phyloP scores from a whole-genome alignment of 2,113 vertebrate genomes.

The Crypturellus undulatus region DNA sequence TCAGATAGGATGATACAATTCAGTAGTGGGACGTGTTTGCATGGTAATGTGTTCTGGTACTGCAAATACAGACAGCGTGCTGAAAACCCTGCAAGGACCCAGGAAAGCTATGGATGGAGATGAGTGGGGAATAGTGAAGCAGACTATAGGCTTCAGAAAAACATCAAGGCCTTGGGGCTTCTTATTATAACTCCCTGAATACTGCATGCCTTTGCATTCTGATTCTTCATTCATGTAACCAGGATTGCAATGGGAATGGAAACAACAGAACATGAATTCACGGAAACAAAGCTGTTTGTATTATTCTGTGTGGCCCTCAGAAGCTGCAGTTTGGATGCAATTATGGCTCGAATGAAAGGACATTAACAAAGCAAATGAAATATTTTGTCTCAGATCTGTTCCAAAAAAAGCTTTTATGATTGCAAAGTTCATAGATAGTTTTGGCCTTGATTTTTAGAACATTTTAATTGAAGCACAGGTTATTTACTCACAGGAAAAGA shows the following conservation, averaged over 20 bases:
- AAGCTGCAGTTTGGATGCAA: slow-evolving; percentile 61
- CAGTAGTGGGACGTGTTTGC: not conserved
- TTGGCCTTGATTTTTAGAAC: not conserved
- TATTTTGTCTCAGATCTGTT: slow-evolving; percentile 41
- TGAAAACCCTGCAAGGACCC: not conserved
- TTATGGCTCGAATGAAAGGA: slow-evolving; percentile 65
- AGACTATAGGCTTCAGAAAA: not conserved
- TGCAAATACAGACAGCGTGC: not conserved
- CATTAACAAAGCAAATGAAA: slow-evolving; percentile 58
- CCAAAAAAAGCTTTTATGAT: slow-evolving; percentile 52
- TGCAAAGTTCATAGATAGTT: slow-evolving; percentile 7
- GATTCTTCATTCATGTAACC: slow-evolving; percentile 56
- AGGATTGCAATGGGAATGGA: slow-evolving; percentile 63
- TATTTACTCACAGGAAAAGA: not conserved
- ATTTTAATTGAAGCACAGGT: slow-evolving; percentile 6
- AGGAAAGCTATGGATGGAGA: not conserved
- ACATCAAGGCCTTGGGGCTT: slow-evolving; percentile 35
- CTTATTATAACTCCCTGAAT: slow-evolving; percentile 45
- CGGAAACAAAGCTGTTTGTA: slow-evolving; percentile 34
- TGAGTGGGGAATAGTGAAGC: not conserved
- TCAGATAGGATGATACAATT: not conserved
- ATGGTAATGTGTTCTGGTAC: not conserved
- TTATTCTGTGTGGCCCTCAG: slow-evolving; percentile 61
- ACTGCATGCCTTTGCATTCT: slow-evolving; percentile 41
- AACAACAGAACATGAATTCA: slow-evolving; percentile 66